These are phyloP conservation scores for Yoshiicerus persimilis DNA, from an alignment of 1,140 invertebrate species.

Conservation along the genomic window DNA sequence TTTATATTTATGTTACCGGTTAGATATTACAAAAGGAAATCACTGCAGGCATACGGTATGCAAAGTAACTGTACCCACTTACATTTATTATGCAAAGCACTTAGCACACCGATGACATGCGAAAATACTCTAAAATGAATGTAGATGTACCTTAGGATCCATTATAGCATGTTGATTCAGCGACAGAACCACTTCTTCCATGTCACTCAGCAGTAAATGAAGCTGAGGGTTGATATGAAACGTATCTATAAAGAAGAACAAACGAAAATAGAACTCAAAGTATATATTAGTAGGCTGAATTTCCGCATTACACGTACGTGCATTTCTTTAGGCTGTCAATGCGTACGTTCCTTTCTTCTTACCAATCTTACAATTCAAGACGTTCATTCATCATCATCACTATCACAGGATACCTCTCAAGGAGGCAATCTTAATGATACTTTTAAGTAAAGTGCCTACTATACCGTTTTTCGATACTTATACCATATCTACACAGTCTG, in stretches of 20 bases:
- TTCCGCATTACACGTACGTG: neutral
- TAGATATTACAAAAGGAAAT: neutral
- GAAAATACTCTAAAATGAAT: neutral
- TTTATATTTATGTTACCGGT: neutral
- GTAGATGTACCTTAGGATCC: slow-evolving; percentile 72
- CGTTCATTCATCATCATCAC: neutral
- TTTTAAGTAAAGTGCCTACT: neutral
- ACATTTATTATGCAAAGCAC: neutral
- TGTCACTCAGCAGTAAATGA: slow-evolving; percentile 75
- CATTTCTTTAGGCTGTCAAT: neutral
- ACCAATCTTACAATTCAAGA: neutral
- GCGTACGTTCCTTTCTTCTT: neutral
- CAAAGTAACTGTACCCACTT: neutral
- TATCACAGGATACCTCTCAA: neutral
- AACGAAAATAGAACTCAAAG: neutral
- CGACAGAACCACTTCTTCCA: slow-evolving; percentile 82
- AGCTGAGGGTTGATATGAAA: slow-evolving; percentile 93
- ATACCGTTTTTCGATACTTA: neutral
- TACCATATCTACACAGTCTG: too few species aligned
- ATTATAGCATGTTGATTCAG: slow-evolving; percentile 87
- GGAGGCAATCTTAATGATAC: neutral
- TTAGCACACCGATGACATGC: neutral
- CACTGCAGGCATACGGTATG: neutral
- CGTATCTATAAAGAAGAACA: slow-evolving; percentile 64
- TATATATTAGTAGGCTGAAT: neutral